Percentiles rank a stretch among this genome's conserved stretches.
Evolutionary conservation across 92 coral and sea anemone species (phyloP).

Genomic region (Palythoa heliodiscus): DNA sequence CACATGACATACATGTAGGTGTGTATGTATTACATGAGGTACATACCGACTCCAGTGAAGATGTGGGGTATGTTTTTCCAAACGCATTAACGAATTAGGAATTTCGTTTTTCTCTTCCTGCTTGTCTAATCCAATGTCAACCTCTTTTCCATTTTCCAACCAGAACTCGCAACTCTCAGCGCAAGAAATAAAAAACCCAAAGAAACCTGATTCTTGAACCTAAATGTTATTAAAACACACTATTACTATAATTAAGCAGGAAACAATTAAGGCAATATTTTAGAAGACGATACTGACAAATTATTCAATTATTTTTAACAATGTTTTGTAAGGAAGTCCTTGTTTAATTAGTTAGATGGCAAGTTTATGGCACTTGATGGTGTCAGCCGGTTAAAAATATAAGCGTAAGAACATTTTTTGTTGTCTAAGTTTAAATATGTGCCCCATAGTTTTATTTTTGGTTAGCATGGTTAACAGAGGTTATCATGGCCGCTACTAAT

Average conservation of each 20-base stretch:
- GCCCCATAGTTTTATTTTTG: no score
- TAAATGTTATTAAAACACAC: neutral
- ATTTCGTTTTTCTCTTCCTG: constrained; percentile 2
- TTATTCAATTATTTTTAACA: no score
- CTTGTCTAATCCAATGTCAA: constrained; percentile 10
- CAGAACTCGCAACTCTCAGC: constrained; percentile 21
- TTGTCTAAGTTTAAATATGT: no score
- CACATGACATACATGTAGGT: neutral
- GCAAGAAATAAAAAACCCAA: neutral
- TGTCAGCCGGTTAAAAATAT: no score
- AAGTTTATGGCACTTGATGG: no score
- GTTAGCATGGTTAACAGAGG: no score
- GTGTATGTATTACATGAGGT: neutral
- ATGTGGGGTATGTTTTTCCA: constrained; percentile 9
- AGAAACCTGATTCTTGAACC: constrained; percentile 9
- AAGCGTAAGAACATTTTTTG: no score
- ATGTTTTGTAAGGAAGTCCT: no score
- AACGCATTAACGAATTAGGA: constrained; percentile 7
- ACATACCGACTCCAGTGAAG: constrained; percentile 27
- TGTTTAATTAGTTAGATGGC: no score
- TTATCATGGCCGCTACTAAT: no score
- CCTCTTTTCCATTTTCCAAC: constrained; percentile 2
- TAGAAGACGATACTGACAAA: no score
- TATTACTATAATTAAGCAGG: neutral
- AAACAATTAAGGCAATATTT: neutral